phyloP scores from a whole-genome alignment of 2,797 vertebrate species.

The Neomorphus geoffroyi region DNA sequence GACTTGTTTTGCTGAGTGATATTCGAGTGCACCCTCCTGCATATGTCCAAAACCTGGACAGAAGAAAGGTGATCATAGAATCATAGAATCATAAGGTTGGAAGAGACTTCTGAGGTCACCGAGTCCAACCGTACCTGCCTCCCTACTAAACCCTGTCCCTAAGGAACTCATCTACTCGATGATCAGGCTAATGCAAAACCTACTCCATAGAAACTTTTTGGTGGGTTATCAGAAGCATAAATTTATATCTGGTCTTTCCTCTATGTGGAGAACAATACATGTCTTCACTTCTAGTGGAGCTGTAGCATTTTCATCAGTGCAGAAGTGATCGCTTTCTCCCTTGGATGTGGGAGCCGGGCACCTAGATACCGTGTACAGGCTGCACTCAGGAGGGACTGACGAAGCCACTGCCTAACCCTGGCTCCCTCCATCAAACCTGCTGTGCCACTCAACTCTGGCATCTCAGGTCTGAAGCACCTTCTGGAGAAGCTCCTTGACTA shows the following conservation, averaged over 20 bases:
- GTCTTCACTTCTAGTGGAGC: background rate
- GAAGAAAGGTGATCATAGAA: background rate
- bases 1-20: background rate
- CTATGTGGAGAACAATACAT: background rate
- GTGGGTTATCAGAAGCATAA: background rate
- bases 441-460: background rate
- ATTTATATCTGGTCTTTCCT: background rate
- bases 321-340: background rate
- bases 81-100: no score
- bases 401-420: background rate
- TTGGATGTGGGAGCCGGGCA: background rate
- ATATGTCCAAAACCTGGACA: background rate
- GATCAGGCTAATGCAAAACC: background rate
- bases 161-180: no score
- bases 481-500: background rate
- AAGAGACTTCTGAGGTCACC: no score
- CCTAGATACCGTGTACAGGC: background rate
- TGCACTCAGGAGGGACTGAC: background rate
- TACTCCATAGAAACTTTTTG: background rate
- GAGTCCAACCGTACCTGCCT: no score
- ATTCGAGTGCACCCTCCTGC: background rate
- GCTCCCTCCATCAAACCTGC: background rate
- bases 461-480: background rate
- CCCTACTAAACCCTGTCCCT: no score
- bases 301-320: background rate